Base-by-base conservation (phyloP, 2,113 vertebrate species). In the Terrapene triunguis region DNA sequence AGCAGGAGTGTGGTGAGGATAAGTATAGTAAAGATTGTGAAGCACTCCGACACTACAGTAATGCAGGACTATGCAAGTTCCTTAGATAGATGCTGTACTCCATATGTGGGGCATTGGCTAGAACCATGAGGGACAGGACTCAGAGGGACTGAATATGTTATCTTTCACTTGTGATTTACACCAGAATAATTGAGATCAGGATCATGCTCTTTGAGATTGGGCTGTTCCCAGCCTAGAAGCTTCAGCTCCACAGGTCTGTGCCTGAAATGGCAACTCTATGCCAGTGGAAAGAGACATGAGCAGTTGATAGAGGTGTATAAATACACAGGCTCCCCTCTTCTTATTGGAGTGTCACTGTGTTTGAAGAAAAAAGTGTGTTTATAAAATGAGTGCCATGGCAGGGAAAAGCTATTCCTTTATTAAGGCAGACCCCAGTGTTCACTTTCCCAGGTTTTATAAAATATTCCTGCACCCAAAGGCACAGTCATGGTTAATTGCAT, bases 281-380 rank as follows among this genome's bases (percentile, higher is more conserved):
- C 8, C 1, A 2, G 3, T 17, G 54, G 17, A 24, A 35, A 47
- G 8, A 48, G 10, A 48, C 1, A 1, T 0, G 5, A 87, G 13
- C 10, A 1, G 0, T 5, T 25, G 42, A 90, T 72, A 74, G 53
- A 13, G 81, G 10, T 0, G 0, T 44, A 95, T 29, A 83, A 35
- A 88, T n/a, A 0, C 1, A 22, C 2, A 2, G 24, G 11, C 1
- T 27, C 57, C 0, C 24, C 19, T 32, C 19, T n/a, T 51, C 1
- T 57, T 42, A 84, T 22, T 8, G 17, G 8, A 38, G n/a, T 38
- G n/a, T n/a, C 13, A 12, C n/a, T 72, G 5, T 62, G 5, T 38
- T 1, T 82, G 59, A 87, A 11, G 17, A 1, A 16, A 25, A 24
- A 74, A 83, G 3, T 51, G 9, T 84, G 3, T 86, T 85, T 53